These are phyloP conservation scores for Pseudolaguvia tuberculata DNA, from an alignment of 2,113 vertebrate genomes.

Conservation along the genomic window DNA sequence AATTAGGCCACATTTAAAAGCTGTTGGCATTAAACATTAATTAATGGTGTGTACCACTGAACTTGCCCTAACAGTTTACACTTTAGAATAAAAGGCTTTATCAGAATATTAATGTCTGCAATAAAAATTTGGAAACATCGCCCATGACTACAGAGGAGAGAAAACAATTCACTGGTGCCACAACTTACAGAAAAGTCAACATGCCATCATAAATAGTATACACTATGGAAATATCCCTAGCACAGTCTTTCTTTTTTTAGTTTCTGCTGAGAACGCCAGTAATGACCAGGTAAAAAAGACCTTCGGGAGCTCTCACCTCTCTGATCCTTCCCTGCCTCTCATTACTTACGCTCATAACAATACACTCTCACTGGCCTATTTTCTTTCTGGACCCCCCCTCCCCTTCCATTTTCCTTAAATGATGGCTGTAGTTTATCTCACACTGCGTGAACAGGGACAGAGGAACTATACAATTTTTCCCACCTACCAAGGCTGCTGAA, in stretches of 20 bases:
- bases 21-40: conserved; percentile 29
- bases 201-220: conserved; percentile 10
- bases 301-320: neutral
- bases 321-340: conserved; percentile 2
- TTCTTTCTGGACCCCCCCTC: neutral
- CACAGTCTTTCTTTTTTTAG: neutral
- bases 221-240: neutral
- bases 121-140: neutral
- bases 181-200: neutral
- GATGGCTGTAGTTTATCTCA: conserved; percentile 1
- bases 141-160: neutral
- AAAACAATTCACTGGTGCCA: neutral
- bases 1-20: conserved; percentile 18
- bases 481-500: neutral
- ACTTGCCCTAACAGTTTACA: conserved; percentile 14
- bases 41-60: conserved; percentile 24
- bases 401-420: neutral
- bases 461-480: neutral
- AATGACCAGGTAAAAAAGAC: conserved; percentile 6
- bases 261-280: neutral
- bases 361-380: neutral
- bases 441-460: neutral
- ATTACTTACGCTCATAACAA: conserved; percentile 9
- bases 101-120: neutral
- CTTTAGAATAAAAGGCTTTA: neutral